These are phyloP conservation scores for Opisthocomus hoazin DNA, from an alignment of 2,113 vertebrate genomes.

Conservation along the genomic window DNA sequence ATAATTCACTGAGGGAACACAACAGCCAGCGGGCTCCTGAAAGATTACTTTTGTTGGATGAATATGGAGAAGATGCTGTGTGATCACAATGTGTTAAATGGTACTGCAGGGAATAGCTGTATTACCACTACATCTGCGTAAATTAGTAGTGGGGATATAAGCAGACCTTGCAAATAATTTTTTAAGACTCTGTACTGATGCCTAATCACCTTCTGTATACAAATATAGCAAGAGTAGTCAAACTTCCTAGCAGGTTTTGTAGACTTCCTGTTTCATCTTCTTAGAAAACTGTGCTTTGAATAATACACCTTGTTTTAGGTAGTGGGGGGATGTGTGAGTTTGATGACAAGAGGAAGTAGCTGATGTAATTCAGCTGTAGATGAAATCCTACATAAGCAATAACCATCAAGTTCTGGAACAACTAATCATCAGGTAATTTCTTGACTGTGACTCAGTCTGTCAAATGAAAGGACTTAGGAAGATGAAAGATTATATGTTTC, in stretches of 20 bases:
- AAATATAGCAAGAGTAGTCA: neutral
- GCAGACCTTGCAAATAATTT: neutral
- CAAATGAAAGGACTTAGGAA: neutral
- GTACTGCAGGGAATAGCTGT: neutral
- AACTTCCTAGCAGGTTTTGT: neutral
- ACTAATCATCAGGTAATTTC: slow-evolving; percentile 28
- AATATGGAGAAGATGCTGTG: neutral
- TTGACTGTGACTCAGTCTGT: neutral
- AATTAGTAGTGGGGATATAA: neutral
- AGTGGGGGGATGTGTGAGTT: neutral
- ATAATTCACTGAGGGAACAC: neutral
- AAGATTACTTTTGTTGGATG: neutral
- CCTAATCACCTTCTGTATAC: neutral
- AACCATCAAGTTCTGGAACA: neutral
- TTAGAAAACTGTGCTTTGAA: neutral
- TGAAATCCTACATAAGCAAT: neutral
- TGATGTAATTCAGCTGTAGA: slow-evolving; percentile 1
- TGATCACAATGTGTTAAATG: neutral
- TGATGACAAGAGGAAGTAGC: neutral
- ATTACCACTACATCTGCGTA: neutral
- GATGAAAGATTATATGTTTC: slow-evolving; percentile 5
- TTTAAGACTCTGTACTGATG: neutral
- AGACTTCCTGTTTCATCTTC: neutral
- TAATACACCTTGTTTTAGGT: neutral
- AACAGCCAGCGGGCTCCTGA: neutral